Evolutionary conservation across 2,113 vertebrate species (phyloP), one percentile per base, ranked within the genome.

Genomic region (Cheirogaleus medius): DNA sequence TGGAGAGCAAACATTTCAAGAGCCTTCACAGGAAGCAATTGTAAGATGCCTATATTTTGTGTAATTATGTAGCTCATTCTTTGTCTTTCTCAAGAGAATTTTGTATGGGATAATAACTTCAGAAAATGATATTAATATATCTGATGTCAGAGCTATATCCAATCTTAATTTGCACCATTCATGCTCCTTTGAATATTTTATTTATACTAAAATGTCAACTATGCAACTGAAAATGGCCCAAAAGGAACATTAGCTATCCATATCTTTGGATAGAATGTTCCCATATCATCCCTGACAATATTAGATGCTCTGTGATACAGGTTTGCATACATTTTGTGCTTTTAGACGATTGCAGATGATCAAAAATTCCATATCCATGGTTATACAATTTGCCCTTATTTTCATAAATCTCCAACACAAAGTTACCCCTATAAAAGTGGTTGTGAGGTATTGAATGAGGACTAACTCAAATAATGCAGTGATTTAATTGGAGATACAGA

Each of bases 131-230:
- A 96, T 97, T 95, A 98, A 96, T 91, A 94, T 95, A 97, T 90
- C 84, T 95, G 54, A 95, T 97, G 44, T 21, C n/a, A 84, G 56
- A 91, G 12, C 84, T 97, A 95, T 88, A 97, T 90, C 86, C 32
- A 81, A 92, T 96, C 64, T 60, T 97, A 98, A 98, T 98, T 97
- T 97, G 44, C 52, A 96, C 73, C 27, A 95, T 98, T 95, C 64
- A 74, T 90, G 68, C 69, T 82, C 93, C 68, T 96, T 92, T 96
- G 97, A 97, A 96, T 98, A 91, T 97, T 96, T 98, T 98, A 97
- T 98, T 98, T 97, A 95, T 94, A 63, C 54, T 85, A 44, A 98
- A 97, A 97, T 98, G 93, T 96, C 96, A 98, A 92, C 95, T 94
- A 73, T 73, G 34, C 49, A 91, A 87, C 94, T 95, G 88, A 97